phyloP scores from a whole-genome alignment of 2,797 vertebrate species.

The Crax fasciolata region DNA sequence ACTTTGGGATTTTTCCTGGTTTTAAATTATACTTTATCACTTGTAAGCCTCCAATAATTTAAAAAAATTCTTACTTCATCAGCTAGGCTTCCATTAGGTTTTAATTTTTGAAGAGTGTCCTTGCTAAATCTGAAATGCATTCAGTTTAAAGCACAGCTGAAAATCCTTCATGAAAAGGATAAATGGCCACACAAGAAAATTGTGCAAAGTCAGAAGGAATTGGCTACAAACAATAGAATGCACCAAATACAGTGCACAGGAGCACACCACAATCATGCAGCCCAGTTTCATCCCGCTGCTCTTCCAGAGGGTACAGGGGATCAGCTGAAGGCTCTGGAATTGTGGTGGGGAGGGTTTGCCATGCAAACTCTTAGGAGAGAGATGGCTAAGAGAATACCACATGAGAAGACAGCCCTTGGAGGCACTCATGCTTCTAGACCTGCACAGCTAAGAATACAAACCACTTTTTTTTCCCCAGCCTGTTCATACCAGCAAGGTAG shows the following conservation, averaged over 20 bases:
- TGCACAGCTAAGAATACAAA: neutral
- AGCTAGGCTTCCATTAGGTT: neutral
- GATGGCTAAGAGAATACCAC: neutral
- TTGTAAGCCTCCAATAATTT: neutral
- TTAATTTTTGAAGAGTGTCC: neutral
- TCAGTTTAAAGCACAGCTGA: neutral
- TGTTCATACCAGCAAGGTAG: neutral
- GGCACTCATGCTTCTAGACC: neutral
- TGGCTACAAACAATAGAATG: neutral
- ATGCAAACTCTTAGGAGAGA: fast-evolving
- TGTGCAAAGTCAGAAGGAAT: neutral
- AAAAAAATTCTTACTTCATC: neutral
- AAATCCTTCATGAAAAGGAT: neutral
- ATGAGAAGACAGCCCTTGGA: neutral
- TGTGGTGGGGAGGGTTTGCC: neutral
- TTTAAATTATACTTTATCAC: neutral
- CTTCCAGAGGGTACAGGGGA: neutral
- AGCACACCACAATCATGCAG: neutral
- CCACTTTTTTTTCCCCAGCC: neutral
- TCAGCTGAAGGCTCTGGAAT: neutral
- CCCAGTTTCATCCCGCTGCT: neutral
- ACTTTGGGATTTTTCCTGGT: neutral
- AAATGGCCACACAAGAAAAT: neutral
- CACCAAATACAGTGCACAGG: neutral
- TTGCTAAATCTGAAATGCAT: neutral